Conservation (phyloP, 1,140 invertebrate genomes). For the Diorhabda elongata region DNA sequence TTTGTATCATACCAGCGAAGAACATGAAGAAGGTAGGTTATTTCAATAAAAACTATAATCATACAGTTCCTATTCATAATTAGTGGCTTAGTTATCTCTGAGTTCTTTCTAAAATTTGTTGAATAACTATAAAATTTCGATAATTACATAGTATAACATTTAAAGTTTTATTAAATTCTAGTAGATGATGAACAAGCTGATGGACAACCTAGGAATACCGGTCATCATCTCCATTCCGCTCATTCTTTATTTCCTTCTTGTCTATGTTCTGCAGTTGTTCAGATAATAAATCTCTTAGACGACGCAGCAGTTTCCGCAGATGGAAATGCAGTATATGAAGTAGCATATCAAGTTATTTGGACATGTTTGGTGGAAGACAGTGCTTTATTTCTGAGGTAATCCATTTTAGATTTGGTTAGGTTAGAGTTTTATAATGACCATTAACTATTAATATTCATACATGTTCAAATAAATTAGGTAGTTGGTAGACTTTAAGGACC, state of each 20-base stretch:
- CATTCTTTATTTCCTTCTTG: slow-evolving; percentile 95
- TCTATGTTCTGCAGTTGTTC: slow-evolving; percentile 89
- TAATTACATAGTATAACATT: not conserved
- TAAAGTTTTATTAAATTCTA: slow-evolving; percentile 7
- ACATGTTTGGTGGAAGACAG: slow-evolving; percentile 97
- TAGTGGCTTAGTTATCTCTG: no score
- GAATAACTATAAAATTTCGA: no score
- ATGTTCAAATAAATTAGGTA: no score
- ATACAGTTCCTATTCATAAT: no score
- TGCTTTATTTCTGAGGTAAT: slow-evolving; percentile 66
- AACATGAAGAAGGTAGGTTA: slow-evolving; percentile 74
- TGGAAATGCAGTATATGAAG: slow-evolving; percentile 86
- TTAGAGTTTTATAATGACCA: no score
- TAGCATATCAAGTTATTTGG: slow-evolving; percentile 89
- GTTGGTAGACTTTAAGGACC: no score
- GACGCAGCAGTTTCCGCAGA: slow-evolving; percentile 94
- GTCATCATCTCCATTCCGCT: slow-evolving; percentile 81
- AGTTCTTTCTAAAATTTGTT: no score
- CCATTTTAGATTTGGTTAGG: no score
- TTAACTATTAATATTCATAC: no score
- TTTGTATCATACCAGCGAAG: slow-evolving; percentile 79
- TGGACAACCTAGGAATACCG: slow-evolving; percentile 60
- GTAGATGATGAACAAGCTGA: slow-evolving; percentile 67
- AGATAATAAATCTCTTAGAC: slow-evolving; percentile 91
- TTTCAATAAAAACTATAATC: not conserved